phyloP scores from a whole-genome alignment of 2,797 vertebrate species.

The Apogon hyalosoma region DNA sequence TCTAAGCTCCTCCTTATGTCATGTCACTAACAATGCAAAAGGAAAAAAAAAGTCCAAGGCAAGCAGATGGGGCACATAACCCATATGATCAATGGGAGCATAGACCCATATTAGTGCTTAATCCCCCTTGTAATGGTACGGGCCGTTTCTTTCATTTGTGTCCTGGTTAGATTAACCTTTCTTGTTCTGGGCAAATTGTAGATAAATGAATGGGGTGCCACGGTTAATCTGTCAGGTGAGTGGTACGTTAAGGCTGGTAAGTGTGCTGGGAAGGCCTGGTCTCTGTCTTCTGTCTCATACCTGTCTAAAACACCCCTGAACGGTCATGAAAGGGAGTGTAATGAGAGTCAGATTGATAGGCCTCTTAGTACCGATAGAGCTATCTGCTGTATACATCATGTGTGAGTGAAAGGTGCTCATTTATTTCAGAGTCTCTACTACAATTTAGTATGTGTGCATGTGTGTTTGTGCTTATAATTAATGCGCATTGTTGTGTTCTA shows the following conservation, averaged over 20 bases:
- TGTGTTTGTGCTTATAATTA: not conserved
- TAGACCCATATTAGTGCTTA: conserved; percentile 7
- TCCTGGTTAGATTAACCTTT: conserved; percentile 23
- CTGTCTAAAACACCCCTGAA: conserved; percentile 13
- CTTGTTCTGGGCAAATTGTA: conserved; percentile 33
- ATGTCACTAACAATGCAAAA: conserved; percentile 1
- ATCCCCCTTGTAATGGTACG: not conserved
- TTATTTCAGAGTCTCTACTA: conserved; percentile 2
- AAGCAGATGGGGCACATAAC: conserved; percentile 8
- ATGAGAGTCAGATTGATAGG: conserved; percentile 22
- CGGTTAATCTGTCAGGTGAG: conserved; percentile 18
- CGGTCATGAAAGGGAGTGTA: conserved; percentile 30
- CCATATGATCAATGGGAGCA: not conserved
- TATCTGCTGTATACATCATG: conserved; percentile 2
- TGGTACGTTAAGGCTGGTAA: conserved; percentile 16
- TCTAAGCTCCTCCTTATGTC: conserved; percentile 12
- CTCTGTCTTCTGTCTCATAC: conserved; percentile 21
- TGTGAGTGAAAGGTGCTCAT: not conserved
- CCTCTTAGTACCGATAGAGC: not conserved
- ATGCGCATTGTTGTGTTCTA: conserved; percentile 16
- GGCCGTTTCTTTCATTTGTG: not conserved
- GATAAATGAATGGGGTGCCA: conserved; percentile 25
- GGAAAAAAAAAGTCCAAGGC: not conserved
- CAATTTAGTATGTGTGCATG: not conserved
- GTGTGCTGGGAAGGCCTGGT: conserved; percentile 11